These are phyloP conservation scores for Cetoscarus ocellatus DNA, from an alignment of 2,797 vertebrate species.

Conservation along the genomic window DNA sequence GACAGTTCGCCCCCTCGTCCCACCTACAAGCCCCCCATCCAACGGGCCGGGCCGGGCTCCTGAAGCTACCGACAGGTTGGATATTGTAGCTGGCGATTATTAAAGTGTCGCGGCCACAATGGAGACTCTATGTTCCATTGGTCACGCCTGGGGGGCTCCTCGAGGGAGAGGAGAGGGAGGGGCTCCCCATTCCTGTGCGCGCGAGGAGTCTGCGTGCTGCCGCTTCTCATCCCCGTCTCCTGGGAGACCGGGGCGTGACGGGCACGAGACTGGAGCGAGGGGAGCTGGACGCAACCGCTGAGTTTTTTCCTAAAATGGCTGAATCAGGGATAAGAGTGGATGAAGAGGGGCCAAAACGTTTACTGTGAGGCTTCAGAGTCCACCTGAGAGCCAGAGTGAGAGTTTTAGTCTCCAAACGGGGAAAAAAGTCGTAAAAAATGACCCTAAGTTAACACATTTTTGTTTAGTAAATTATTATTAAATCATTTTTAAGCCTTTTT, in stretches of 20 bases:
- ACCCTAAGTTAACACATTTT: no score
- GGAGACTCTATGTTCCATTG: constrained; percentile 98
- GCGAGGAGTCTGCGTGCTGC: constrained; percentile 96
- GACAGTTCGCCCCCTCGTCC: constrained; percentile 83
- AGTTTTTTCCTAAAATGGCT: not conserved
- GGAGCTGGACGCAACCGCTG: constrained; percentile 22
- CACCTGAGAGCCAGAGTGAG: no score
- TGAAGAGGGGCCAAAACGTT: no score
- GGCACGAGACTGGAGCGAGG: constrained; percentile 69
- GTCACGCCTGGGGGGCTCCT: constrained; percentile 94
- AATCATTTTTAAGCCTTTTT: no score
- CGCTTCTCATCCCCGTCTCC: constrained; percentile 89
- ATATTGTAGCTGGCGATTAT: constrained; percentile 99
- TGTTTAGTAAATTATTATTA: no score
- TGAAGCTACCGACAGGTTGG: constrained; percentile 99
- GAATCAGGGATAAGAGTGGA: not conserved
- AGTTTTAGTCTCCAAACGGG: no score
- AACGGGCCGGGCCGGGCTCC: constrained; percentile 90
- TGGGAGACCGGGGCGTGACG: constrained; percentile 87
- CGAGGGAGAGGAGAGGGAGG: constrained; percentile 85
- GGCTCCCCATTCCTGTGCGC: constrained; percentile 87
- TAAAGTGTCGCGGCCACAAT: constrained; percentile 98
- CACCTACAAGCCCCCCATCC: constrained; percentile 81
- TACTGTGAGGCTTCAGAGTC: no score
- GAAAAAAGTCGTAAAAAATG: no score